Evolutionary conservation across 2,113 vertebrate species (phyloP).

Genomic region (Amia ocellicauda): DNA sequence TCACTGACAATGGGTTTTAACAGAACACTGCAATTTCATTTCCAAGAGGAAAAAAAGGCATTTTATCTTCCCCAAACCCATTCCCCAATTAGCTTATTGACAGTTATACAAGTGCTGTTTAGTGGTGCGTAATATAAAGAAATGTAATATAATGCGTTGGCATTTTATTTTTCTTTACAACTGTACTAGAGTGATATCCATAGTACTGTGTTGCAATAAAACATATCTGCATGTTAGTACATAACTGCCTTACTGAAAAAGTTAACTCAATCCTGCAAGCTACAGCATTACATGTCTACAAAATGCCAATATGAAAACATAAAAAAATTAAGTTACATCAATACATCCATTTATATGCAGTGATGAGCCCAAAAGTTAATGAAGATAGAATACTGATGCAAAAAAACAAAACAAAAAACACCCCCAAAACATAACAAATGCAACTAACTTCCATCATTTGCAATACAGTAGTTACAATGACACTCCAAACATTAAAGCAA

Average conservation of each 20-base stretch:
- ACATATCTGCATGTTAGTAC: conserved; percentile 65
- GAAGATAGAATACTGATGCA: conserved; percentile 99
- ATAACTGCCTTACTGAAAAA: conserved; percentile 72
- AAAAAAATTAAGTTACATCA: conserved; percentile 94
- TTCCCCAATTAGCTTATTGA: conserved; percentile 66
- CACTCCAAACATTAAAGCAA: conserved; percentile 95
- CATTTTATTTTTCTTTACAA: conserved; percentile 41
- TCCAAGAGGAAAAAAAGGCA: conserved; percentile 52
- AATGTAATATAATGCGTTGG: conserved; percentile 38
- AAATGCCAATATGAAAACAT: conserved; percentile 91
- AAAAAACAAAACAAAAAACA: conserved; percentile 66
- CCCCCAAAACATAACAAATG: conserved; percentile 83
- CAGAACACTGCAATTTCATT: conserved; percentile 77
- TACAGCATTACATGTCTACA: conserved; percentile 88
- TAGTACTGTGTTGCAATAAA: conserved; percentile 73
- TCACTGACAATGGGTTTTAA: conserved; percentile 53
- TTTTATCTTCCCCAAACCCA: conserved; percentile 4
- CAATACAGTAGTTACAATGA: conserved; percentile 98
- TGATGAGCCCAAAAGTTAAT: conserved; percentile 91
- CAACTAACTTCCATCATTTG: conserved; percentile 94
- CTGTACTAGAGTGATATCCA: conserved; percentile 61
- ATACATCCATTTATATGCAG: conserved; percentile 95
- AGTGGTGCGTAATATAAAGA: conserved; percentile 54
- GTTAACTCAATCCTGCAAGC: conserved; percentile 96
- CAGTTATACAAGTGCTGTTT: conserved; percentile 56